Evolutionary conservation across 2,797 vertebrate genomes (phyloP), one percentile per base, ranked within the genome.

Genomic region (Toxotes lorentzi): DNA sequence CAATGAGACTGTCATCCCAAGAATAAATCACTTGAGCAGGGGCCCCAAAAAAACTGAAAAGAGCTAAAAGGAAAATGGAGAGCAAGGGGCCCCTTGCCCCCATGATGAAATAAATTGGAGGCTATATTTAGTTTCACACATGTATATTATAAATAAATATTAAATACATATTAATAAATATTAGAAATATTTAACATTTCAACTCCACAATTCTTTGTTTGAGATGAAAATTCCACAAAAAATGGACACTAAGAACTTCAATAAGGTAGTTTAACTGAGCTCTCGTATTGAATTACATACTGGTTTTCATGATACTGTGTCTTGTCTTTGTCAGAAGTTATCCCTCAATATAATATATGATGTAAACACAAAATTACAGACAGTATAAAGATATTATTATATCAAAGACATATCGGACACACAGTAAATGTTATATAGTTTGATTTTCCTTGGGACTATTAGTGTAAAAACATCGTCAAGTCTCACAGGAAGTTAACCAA

Each of bases 381-480:
- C 57, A 43, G 38, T 53, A 30, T 45, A 21, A 43, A 64, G 2
- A 23, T 23, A 62, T 54, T 19, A 56, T 61, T 72, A 16, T 64
- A 58, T 54, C 12, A 58, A 5, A 17, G 16, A 58, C 51, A 13
- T 38, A 2, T 38, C 23, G 16, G 24, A 27, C 6, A 30, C 12
- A 16, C 12, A 8, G 51, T 14, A 54, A 16, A 17, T 27, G 23
- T 43, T 21, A 41, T 48, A 24, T 1, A 21, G 41, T 16, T 24
- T 9, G 11, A 53, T 35, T 32, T 68, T 34, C 34, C 14, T 5
- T 12, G 5, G 16, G 34, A 38, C 3, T n/a, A 53, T 50, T 51
- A 58, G 35, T 17, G 11, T 40, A 57, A 63, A 77, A 54, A 70
- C 47, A 66, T 70, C 27, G 7, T 63, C 19, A 56, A 7, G 19